Evolutionary conservation across 2,797 vertebrate genomes (phyloP).

Genomic region (Phoeniculus purpureus): DNA sequence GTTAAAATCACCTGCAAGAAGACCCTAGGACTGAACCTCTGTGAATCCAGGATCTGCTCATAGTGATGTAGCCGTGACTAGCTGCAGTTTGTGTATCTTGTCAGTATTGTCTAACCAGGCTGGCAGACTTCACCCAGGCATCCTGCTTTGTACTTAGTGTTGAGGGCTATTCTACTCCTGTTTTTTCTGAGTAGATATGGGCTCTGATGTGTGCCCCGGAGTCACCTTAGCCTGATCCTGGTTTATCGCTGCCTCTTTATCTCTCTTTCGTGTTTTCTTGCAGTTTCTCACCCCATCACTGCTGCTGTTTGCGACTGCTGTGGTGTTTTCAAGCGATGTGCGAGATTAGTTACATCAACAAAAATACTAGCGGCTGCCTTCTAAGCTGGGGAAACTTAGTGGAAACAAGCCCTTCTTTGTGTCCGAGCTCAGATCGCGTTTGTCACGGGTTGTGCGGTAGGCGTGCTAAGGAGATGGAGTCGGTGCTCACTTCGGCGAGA

Average conservation of each 20-base stretch:
- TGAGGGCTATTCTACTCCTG: not conserved
- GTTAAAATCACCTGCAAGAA: not conserved
- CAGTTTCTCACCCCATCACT: not conserved
- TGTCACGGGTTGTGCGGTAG: constrained; percentile 15
- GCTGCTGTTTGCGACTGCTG: not conserved
- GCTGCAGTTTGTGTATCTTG: not conserved
- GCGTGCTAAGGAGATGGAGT: not conserved
- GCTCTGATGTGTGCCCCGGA: not conserved
- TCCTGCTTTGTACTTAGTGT: not conserved
- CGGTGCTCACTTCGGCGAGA: not conserved
- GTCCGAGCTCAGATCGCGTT: not conserved
- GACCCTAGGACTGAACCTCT: not conserved
- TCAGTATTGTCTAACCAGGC: rapidly evolving
- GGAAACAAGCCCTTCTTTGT: constrained; percentile 56
- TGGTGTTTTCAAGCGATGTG: not conserved
- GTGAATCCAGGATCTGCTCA: not conserved
- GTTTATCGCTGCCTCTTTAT: not conserved
- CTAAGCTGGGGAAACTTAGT: not conserved
- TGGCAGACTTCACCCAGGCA: not conserved
- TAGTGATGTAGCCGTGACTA: not conserved
- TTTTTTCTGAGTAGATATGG: not conserved
- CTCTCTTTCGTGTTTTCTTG: not conserved
- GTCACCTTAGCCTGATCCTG: not conserved
- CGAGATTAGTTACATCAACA: rapidly evolving
- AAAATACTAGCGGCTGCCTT: not conserved